Evolutionary conservation across 2,797 vertebrate genomes (phyloP), one percentile per base, ranked within the genome.

Genomic region (Oreochromis grahami): DNA sequence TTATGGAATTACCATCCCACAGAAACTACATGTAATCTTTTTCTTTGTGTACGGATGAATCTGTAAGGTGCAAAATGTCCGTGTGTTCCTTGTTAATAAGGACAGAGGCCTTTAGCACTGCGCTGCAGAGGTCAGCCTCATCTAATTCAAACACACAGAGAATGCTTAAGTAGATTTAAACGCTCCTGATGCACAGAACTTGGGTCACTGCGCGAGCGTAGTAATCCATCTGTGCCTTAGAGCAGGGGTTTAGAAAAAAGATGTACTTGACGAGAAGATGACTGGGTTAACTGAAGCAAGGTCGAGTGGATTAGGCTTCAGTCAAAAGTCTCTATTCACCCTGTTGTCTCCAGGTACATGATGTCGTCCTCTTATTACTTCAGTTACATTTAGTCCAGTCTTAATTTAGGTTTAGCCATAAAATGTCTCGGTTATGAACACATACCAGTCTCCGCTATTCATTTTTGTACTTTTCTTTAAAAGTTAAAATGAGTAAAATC

Each of bases 141-240:
- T 83, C 86, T 84, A 76, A 88, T 77, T 83, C 58, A 83, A 84
- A 88, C 80, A 84, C 78, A 79, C 52, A 76, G 50, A 82, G 76
- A 83, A 83, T 84, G 26, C 32, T 70, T 78, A 82, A 91, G 85
- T 50, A 86, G 86, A 90, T 87, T 87, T 84, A 87, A 85, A 90
- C 53, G 78, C 70, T 81, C 52, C 79, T 78, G 60, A 86, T 65
- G 53, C 78, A 63, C 79, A 76, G 24, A 76, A 63, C 56, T 45
- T 32, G 56, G 68, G 77, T 87, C 60, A 65, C 81, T 86, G 53
- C 72, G 74, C 52, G 48, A 78, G 38, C 3, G 38, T 70, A 76
- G 86, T 87, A 84, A 91, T 93, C 79, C 86, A 86, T 83, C 77
- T 77, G 70, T 85, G 80, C 65, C 48, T 85, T 60, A 12, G 13